Evolutionary conservation across 2,113 vertebrate genomes (phyloP).

Genomic region (Serilophus lunatus): DNA sequence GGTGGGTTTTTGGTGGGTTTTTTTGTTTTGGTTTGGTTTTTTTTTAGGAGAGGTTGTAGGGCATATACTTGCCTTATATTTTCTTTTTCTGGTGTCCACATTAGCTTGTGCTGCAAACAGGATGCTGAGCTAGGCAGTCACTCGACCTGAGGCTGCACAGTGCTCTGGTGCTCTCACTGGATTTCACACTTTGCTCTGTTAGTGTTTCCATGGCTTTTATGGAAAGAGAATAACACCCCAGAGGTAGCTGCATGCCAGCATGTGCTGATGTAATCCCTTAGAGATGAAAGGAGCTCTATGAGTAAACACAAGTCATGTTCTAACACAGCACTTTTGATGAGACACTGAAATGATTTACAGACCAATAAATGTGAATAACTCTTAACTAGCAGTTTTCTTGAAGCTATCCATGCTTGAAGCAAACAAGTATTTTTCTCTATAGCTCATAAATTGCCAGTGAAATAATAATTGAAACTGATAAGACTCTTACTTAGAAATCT

Average conservation of each 20-base stretch:
- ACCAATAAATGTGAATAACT: background rate
- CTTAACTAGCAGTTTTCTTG: background rate
- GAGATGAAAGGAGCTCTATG: background rate
- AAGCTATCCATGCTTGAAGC: background rate
- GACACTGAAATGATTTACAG: background rate
- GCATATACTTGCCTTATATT: background rate
- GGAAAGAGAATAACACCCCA: background rate
- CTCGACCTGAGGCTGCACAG: background rate
- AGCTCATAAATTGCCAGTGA: background rate
- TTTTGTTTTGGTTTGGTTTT: no score
- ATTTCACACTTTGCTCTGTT: accelerated
- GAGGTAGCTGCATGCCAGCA: background rate
- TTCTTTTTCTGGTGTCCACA: background rate
- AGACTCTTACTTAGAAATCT: background rate
- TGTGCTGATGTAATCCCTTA: slow-evolving; percentile 27
- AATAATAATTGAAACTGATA: background rate
- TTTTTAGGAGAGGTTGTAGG: background rate
- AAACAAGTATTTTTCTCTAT: background rate
- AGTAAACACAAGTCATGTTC: background rate
- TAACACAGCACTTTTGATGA: background rate
- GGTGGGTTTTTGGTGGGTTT: no score
- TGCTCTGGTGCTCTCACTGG: background rate
- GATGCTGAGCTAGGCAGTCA: background rate
- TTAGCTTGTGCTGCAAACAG: background rate
- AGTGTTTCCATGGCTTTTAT: background rate